Evolutionary conservation across 2,888 invertebrate species (phyloP), one percentile per base, ranked within the genome.

Genomic region (Dastarcus helophoroides): DNA sequence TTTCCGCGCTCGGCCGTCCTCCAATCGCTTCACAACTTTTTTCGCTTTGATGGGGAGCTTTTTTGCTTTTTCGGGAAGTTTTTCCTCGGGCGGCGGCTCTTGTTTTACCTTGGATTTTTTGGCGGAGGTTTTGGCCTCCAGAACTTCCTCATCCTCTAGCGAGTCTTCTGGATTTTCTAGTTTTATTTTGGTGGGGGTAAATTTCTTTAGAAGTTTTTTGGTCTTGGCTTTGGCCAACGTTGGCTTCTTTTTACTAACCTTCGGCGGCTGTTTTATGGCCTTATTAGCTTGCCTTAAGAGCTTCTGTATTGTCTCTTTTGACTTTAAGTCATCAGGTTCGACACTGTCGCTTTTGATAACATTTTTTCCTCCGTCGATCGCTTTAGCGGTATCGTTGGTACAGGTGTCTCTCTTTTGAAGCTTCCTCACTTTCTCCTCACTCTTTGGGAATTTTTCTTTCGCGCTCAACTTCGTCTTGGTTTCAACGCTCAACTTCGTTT

Each of bases 1-100:
- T 37, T 76, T 62, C 33, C 63, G 47, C 8, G 56, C 46, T 35
- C 56, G 36, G 29, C 41, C 44, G 25, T 51, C 47, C 16, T 37
- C 35, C 9, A 33, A 22, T 26, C 34, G 36, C 21, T 38, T 39
- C n/a, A n/a, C n/a, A n/a, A n/a, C n/a, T n/a, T n/a, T n/a, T n/a
- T n/a, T n/a, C 3, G 27, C 22, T 26, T 27, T 31, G 2, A 7
- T 23, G 4, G 43, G 34, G 9, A 38, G 40, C 28, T 43, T 45
- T 28, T 48, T 47, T 31, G 28, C 48, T 45, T 21, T 42, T 39
- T 19, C 38, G n/a, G 19, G n/a, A 15, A 16, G n/a, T 32, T 38
- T 32, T 16, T 31, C 32, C 22, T 33, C 35, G 13, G 9, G 19
- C 14, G 9, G 15, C 30, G 7, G 5, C 16, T 27, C 29, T 32